Percentiles rank a stretch among this genome's conserved stretches.
These are phyloP conservation scores for Drosophila erecta DNA, from an alignment of 1,140 invertebrate species.

Conservation along the genomic window DNA sequence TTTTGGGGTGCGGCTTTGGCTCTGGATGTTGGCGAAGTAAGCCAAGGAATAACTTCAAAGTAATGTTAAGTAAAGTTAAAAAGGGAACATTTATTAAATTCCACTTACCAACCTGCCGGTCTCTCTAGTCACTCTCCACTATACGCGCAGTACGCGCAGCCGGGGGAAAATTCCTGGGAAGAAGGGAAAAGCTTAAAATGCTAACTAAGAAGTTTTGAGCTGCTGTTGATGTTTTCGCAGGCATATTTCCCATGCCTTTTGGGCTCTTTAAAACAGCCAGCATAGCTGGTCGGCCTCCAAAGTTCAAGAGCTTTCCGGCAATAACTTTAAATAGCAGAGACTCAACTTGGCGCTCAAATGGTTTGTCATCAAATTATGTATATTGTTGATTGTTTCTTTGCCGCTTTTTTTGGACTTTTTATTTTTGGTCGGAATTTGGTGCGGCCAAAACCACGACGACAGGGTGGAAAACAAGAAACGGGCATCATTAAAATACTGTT, in stretches of 20 bases:
- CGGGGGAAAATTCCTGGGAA: conserved; percentile 46
- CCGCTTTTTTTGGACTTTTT: background rate
- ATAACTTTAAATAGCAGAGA: conserved; percentile 66
- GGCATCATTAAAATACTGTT: conserved; percentile 80
- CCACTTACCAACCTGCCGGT: conserved; percentile 47
- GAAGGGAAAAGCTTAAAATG: conserved; percentile 26
- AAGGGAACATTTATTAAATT: conserved; percentile 73
- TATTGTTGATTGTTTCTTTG: conserved; percentile 54
- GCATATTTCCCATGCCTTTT: conserved; percentile 68
- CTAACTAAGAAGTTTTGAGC: conserved; percentile 38
- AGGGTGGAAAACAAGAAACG: conserved; percentile 48
- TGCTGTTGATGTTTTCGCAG: conserved; percentile 53
- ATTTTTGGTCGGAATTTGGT: conserved; percentile 10
- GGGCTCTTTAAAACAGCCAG: conserved; percentile 39
- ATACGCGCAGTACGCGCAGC: conserved; percentile 6
- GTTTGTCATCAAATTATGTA: conserved; percentile 81
- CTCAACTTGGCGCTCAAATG: conserved; percentile 72
- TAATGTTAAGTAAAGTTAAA: conserved; percentile 47
- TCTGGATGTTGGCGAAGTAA: conserved; percentile 4
- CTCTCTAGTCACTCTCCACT: conserved; percentile 23
- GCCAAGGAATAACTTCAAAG: conserved; percentile 62
- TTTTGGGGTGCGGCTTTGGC: conserved; percentile 5
- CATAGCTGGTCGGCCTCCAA: conserved; percentile 31
- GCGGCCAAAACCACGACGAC: conserved; percentile 19
- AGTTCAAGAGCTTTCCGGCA: conserved; percentile 26